A percentile compares a stretch with the other conserved stretches of the same genome.
Conservation (phyloP, 2,888 invertebrate species). For the Ormia ochracea region DNA sequence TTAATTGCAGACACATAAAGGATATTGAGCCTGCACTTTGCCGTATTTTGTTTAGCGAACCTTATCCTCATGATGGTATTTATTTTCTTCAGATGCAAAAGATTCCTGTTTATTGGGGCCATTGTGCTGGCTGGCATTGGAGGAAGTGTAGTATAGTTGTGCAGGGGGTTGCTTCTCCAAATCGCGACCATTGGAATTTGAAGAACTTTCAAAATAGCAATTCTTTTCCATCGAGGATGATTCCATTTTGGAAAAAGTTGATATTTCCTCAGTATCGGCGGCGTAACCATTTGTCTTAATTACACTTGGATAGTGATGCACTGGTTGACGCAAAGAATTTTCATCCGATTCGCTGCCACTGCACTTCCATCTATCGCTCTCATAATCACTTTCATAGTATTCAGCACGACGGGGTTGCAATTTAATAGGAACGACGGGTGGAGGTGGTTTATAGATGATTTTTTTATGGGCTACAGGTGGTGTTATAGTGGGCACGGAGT, state of each 20-base stretch:
- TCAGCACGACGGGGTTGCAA: slow-evolving; percentile 79
- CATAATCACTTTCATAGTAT: slow-evolving; percentile 82
- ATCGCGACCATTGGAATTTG: slow-evolving; percentile 40
- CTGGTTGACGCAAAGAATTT: slow-evolving; percentile 79
- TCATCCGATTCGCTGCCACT: slow-evolving; percentile 83
- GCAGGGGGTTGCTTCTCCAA: slow-evolving; percentile 68
- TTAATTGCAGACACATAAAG: slow-evolving; percentile 44
- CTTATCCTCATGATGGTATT: slow-evolving; percentile 73
- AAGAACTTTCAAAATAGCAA: slow-evolving; percentile 68
- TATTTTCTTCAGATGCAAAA: slow-evolving; percentile 59
- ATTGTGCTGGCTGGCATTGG: slow-evolving; percentile 63
- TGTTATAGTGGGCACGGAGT: slow-evolving; percentile 79
- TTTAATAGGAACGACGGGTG: slow-evolving; percentile 80
- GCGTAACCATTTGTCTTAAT: slow-evolving; percentile 80
- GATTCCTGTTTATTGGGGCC: slow-evolving; percentile 62
- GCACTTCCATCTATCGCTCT: slow-evolving; percentile 83
- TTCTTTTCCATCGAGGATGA: slow-evolving; percentile 69
- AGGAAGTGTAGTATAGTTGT: slow-evolving; percentile 64
- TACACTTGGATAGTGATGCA: slow-evolving; percentile 74
- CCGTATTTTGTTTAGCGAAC: slow-evolving; percentile 67
- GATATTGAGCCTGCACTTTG: slow-evolving; percentile 7
- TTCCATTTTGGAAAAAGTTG: slow-evolving; percentile 74
- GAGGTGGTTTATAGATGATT: slow-evolving; percentile 77
- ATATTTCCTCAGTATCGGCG: slow-evolving; percentile 84
- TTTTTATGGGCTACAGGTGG: slow-evolving; percentile 73